Percentiles rank a stretch among this genome's conserved stretches.
Conservation (phyloP, 2,113 vertebrate species). For the Pandion haliaetus region DNA sequence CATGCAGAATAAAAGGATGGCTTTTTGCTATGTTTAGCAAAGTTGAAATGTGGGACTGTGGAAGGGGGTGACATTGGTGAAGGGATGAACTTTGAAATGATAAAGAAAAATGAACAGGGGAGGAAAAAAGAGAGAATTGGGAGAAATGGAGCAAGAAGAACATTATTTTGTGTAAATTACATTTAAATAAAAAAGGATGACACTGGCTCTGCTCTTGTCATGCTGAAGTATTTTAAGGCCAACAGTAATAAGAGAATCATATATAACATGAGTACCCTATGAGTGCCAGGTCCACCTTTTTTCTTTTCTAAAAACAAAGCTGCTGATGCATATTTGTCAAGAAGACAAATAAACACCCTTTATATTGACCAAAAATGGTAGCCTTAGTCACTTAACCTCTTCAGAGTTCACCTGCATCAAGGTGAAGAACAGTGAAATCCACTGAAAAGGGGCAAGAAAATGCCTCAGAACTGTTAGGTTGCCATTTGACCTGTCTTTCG, state of each 20-base stretch:
- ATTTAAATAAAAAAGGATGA: constrained; percentile 74
- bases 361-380: background rate
- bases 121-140: constrained; percentile 54
- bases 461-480: background rate
- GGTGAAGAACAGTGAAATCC: background rate
- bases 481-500: background rate
- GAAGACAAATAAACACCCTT: constrained; percentile 42
- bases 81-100: constrained; percentile 36
- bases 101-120: constrained; percentile 60
- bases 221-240: constrained; percentile 41
- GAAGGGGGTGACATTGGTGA: constrained; percentile 50
- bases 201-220: constrained; percentile 63
- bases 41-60: constrained; percentile 19
- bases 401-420: background rate
- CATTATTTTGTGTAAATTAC: constrained; percentile 74
- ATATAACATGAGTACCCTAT: constrained; percentile 15
- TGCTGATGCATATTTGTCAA: constrained; percentile 7
- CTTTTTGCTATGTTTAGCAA: background rate
- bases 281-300: background rate
- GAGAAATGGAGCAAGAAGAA: constrained; percentile 73
- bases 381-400: background rate
- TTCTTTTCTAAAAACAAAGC: background rate
- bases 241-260: constrained; percentile 49
- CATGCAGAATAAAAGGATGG: background rate
- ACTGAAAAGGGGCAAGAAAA: background rate